A percentile compares a stretch with the other conserved stretches of the same genome.
Evolutionary conservation across 1,140 invertebrate genomes (phyloP).

Genomic region (Drosophila orosa): DNA sequence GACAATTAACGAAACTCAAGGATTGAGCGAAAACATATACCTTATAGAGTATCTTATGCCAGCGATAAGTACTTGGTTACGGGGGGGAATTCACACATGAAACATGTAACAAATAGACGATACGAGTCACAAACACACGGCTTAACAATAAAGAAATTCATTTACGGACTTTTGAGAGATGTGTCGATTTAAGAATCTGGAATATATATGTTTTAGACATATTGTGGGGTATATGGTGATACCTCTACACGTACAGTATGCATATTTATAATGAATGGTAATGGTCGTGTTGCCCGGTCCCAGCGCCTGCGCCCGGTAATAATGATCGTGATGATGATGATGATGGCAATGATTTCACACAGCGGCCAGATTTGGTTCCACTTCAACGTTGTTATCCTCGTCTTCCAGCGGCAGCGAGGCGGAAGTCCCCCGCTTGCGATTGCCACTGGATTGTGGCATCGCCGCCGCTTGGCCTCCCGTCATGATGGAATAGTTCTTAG

Average conservation of each 20-base stretch:
- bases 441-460: constrained; percentile 7
- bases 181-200: constrained; percentile 59
- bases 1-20: constrained; percentile 48
- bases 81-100: constrained; percentile 18
- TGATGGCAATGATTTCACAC: constrained; percentile 8
- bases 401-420: constrained; percentile 32
- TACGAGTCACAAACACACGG: constrained; percentile 20
- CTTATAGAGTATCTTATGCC: constrained; percentile 29
- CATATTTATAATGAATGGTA: constrained; percentile 42
- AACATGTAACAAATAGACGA: constrained; percentile 38
- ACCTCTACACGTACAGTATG: constrained; percentile 48
- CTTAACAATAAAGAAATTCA: constrained; percentile 44
- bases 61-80: constrained; percentile 46
- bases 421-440: constrained; percentile 55
- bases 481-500: constrained; percentile 74
- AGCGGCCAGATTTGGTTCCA: constrained; percentile 13
- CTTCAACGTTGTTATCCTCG: constrained; percentile 39
- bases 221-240: constrained; percentile 31
- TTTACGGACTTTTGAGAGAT: constrained; percentile 51
- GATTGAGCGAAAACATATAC: constrained; percentile 41
- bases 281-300: constrained; percentile 25
- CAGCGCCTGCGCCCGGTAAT: constrained; percentile 64
- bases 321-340: constrained; percentile 14
- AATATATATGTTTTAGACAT: constrained; percentile 56
- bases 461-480: constrained; percentile 41